Percentiles rank a stretch among this genome's conserved stretches.
Evolutionary conservation across 1,140 invertebrate species (phyloP).

Genomic region (Paraescarpia echinospica): DNA sequence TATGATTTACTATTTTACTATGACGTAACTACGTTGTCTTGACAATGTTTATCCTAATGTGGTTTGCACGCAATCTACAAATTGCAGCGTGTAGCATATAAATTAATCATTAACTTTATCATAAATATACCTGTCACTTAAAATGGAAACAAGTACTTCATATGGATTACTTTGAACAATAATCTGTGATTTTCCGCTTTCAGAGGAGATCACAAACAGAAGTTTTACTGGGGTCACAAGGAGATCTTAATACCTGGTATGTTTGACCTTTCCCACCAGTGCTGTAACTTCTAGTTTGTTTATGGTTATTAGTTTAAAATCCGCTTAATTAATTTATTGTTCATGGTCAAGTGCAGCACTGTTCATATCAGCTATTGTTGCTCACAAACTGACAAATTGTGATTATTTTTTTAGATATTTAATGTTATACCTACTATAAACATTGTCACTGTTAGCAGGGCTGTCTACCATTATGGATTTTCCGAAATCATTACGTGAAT

Average conservation of each 20-base stretch:
- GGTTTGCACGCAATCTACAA: neutral
- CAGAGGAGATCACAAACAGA: conserved; percentile 98
- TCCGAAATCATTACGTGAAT: too few species aligned
- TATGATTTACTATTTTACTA: too few species aligned
- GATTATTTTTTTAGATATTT: too few species aligned
- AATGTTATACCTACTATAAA: too few species aligned
- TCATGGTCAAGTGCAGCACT: too few species aligned
- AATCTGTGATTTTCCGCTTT: conserved; percentile 50
- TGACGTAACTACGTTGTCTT: neutral
- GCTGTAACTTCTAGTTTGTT: conserved; percentile 13
- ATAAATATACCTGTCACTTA: neutral
- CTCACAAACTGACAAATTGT: too few species aligned
- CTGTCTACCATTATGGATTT: too few species aligned
- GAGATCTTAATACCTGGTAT: conserved; percentile 82
- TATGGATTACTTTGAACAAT: neutral
- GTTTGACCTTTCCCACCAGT: neutral
- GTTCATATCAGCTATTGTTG: too few species aligned
- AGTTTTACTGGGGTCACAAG: conserved; percentile 99
- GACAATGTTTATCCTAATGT: neutral
- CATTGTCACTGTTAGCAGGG: too few species aligned
- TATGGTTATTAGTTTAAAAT: too few species aligned
- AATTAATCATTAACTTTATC: neutral
- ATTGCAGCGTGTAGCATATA: neutral
- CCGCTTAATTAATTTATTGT: too few species aligned
- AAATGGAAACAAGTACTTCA: neutral